phyloP scores from a whole-genome alignment of 2,888 invertebrate genomes.

The Frankliniella fusca region DNA sequence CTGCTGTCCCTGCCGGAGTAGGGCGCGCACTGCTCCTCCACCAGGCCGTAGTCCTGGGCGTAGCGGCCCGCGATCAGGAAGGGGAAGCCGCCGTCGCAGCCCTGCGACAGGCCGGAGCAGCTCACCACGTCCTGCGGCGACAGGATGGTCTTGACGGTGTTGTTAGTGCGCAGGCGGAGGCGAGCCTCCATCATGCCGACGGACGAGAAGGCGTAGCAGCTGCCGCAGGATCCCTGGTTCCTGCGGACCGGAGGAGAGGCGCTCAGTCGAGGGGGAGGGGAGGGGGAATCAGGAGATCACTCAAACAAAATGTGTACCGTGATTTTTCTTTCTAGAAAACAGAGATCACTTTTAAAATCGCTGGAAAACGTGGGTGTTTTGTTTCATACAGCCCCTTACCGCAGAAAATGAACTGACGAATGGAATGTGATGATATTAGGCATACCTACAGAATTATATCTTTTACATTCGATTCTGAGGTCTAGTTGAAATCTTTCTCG shows the following conservation, averaged over 20 bases:
- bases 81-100: conserved; percentile 47
- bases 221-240: conserved; percentile 47
- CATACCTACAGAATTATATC: no score
- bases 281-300: no score
- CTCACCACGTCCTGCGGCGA: conserved; percentile 51
- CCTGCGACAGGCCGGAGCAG: conserved; percentile 50
- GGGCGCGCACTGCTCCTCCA: conserved; percentile 49
- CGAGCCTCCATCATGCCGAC: conserved; percentile 51
- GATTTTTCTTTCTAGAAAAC: no score
- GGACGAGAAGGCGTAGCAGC: conserved; percentile 52
- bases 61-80: conserved; percentile 46
- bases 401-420: no score
- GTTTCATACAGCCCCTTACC: no score
- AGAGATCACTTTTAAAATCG: no score
- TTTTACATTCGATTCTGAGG: no score
- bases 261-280: not conserved
- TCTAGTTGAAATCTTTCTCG: no score
- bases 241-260: conserved; percentile 31
- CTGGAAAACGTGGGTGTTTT: no score
- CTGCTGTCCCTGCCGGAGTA: conserved; percentile 46
- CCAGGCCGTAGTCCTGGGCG: conserved; percentile 48
- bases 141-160: conserved; percentile 45
- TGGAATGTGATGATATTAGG: no score
- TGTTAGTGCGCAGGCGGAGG: conserved; percentile 48
- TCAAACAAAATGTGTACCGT: no score